Percentiles rank a stretch among this genome's conserved stretches.
Evolutionary conservation across 2,797 vertebrate species (phyloP).

Genomic region (Cynopterus sphinx): DNA sequence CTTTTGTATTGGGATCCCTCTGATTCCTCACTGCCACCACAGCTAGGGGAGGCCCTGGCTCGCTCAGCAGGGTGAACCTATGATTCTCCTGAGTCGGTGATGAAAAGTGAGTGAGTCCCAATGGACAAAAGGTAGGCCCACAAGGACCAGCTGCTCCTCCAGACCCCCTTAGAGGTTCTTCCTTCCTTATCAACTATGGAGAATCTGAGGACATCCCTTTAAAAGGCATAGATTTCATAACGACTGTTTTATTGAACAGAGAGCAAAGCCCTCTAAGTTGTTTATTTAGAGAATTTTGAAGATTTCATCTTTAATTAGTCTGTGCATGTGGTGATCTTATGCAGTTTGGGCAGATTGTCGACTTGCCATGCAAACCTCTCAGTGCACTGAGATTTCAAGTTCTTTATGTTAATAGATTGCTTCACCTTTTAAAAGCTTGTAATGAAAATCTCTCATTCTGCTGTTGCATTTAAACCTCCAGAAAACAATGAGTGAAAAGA

Average conservation of each 20-base stretch:
- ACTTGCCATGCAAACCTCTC: background rate
- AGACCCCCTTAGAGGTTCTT: background rate
- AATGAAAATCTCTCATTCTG: slow-evolving; percentile 56
- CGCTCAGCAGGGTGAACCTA: background rate
- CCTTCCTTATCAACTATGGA: background rate
- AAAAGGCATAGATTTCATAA: background rate
- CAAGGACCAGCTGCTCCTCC: background rate
- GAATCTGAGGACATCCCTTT: background rate
- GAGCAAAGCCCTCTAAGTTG: background rate
- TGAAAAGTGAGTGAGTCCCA: background rate
- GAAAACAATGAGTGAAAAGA: slow-evolving; percentile 51
- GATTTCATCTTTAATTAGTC: background rate
- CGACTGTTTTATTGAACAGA: background rate
- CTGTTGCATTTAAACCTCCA: slow-evolving; percentile 21
- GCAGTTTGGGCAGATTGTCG: background rate
- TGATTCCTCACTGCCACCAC: too few relatives aligned
- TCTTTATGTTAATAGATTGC: slow-evolving; percentile 36
- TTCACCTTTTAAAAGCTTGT: slow-evolving; percentile 46
- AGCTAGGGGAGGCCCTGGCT: background rate
- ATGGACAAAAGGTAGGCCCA: too few relatives aligned
- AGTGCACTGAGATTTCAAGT: background rate
- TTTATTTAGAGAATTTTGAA: background rate
- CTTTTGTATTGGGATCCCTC: background rate
- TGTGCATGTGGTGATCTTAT: background rate
- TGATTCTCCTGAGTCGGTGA: background rate